Evolutionary conservation across 2,888 invertebrate species (phyloP).

Genomic region (Cryptus viduatorius): DNA sequence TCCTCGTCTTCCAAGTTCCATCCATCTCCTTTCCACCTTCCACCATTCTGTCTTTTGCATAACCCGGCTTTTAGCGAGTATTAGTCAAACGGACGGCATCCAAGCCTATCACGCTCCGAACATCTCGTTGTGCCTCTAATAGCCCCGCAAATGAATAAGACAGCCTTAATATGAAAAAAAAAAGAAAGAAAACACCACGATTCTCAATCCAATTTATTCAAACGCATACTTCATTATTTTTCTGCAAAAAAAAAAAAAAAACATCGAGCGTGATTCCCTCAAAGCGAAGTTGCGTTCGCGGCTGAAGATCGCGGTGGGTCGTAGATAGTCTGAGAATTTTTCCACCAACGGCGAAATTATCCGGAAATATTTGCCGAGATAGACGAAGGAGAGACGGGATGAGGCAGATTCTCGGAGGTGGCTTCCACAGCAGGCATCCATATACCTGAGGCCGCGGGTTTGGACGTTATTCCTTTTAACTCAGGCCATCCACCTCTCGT

Average conservation of each 20-base stretch:
- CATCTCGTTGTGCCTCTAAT: slow-evolving; percentile 22
- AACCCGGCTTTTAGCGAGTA: slow-evolving; percentile 59
- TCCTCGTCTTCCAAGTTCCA: slow-evolving; percentile 63
- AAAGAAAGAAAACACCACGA: neutral
- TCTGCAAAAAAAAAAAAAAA: neutral
- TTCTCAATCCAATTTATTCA: neutral
- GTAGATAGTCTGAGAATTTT: slow-evolving; percentile 46
- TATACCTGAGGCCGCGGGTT: slow-evolving; percentile 22
- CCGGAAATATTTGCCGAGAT: slow-evolving; percentile 64
- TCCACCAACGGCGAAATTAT: slow-evolving; percentile 57
- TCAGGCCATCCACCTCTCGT: slow-evolving; percentile 57
- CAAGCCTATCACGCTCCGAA: slow-evolving; percentile 43
- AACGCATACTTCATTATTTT: slow-evolving; percentile 24
- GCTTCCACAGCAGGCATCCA: slow-evolving; percentile 1
- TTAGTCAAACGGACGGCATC: slow-evolving; percentile 5
- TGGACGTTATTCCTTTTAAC: slow-evolving; percentile 58
- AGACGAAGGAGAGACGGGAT: slow-evolving; percentile 20
- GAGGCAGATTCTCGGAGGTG: slow-evolving; percentile 11
- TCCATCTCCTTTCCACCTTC: slow-evolving; percentile 52
- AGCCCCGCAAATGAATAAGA: slow-evolving; percentile 3
- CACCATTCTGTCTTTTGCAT: slow-evolving; percentile 55
- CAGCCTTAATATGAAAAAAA: neutral
- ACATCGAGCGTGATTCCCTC: neutral
- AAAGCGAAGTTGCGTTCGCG: slow-evolving; percentile 27
- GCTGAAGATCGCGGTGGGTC: slow-evolving; percentile 19